Conservation (phyloP, 2,797 vertebrate species). For the Mus minutoides region DNA sequence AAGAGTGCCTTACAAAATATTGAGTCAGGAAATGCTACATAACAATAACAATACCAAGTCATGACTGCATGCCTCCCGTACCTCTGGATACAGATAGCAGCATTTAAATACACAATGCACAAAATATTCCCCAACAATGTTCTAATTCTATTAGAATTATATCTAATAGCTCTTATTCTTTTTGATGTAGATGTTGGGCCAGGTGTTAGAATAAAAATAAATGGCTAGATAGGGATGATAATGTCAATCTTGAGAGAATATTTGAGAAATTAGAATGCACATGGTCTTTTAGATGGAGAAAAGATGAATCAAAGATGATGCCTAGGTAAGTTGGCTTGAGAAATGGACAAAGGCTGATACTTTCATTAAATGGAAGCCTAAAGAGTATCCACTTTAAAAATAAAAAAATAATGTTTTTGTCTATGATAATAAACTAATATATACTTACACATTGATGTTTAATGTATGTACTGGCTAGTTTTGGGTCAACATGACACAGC, state of each 20-base stretch:
- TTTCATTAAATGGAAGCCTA: neutral
- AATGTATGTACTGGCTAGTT: too few species aligned
- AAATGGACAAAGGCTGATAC: neutral
- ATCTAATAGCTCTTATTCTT: neutral
- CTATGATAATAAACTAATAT: neutral
- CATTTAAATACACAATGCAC: too few species aligned
- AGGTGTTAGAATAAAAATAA: neutral
- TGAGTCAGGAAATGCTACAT: neutral
- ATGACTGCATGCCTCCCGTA: too few species aligned
- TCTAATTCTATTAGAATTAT: too few species aligned
- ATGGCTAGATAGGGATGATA: neutral
- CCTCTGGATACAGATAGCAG: too few species aligned
- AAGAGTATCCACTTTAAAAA: neutral
- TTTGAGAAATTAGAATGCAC: neutral
- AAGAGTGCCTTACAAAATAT: neutral
- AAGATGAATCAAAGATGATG: neutral
- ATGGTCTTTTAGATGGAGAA: neutral
- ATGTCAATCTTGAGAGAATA: neutral
- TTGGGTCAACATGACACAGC: too few species aligned
- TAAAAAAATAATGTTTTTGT: neutral
- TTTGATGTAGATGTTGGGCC: neutral
- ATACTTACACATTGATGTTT: neutral
- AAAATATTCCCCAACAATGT: too few species aligned
- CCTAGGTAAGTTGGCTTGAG: neutral
- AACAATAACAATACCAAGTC: neutral